A percentile compares a stretch with the other conserved stretches of the same genome.
Conservation (phyloP, 2,888 invertebrate species). For the Alentia gelatinosa region DNA sequence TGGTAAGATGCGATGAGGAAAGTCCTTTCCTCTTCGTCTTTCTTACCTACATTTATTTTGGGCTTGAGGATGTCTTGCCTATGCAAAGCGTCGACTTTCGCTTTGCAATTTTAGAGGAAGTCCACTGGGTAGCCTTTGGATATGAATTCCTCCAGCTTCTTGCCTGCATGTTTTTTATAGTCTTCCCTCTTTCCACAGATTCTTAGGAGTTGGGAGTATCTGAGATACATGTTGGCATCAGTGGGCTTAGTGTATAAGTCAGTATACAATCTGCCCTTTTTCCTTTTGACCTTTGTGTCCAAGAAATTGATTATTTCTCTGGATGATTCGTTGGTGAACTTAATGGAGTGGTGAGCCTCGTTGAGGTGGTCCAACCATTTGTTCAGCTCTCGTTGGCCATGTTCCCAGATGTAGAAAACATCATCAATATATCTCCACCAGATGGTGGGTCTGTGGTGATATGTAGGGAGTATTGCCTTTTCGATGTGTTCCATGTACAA, state of each 20-base stretch:
- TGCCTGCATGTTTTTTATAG: background rate
- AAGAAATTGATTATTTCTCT: background rate
- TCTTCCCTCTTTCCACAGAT: no score
- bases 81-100: no score
- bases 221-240: no score
- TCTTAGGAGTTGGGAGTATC: no score
- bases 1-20: background rate
- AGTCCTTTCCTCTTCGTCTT: background rate
- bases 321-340: background rate
- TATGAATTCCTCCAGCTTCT: background rate
- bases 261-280: no score
- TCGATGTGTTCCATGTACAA: no score
- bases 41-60: background rate
- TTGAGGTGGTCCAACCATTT: background rate
- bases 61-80: background rate
- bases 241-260: no score
- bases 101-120: background rate
- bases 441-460: background rate
- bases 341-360: no score
- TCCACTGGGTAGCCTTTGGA: background rate
- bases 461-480: no score
- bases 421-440: conserved; percentile 11
- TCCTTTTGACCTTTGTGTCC: background rate
- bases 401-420: background rate
- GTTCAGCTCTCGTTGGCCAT: background rate